Evolutionary conservation across 1,140 invertebrate species (phyloP), one percentile per base, ranked within the genome.

Genomic region (Papilio machaon): DNA sequence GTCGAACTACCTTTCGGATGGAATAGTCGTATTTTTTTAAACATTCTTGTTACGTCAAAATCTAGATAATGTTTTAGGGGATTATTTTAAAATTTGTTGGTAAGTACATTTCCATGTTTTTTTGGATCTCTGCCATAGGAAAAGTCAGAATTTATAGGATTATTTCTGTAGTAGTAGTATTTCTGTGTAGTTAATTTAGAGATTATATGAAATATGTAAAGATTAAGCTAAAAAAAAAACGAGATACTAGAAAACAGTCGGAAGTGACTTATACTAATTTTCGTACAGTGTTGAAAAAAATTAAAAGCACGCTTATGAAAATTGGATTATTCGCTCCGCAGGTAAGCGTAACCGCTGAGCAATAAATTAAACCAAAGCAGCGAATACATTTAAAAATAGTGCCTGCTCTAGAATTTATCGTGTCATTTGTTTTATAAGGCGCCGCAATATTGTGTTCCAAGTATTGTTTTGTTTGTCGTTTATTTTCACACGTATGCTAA

Each of bases 381-480:
- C 79, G 81, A 83, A 86, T 83, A 86, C 84, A 77, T 86, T 86
- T 86, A 86, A 86, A 86, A 86, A 83, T 83, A 85, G 80, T 79
- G 75, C 80, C 73, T 70, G 82, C 77, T 83, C 81, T 86, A 78
- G 81, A 86, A 86, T 86, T 83, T 85, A 85, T 84, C 74, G 79
- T 80, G 43, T 83, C 77, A 83, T 86, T 84, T 80, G 80, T 84
- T 86, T 86, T 86, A 84, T 86, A 83, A 84, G 79, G 80, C 64
- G 70, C 76, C 77, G 80, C 76, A 81, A 78, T 80, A 80, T 80
- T 83, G 80, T 74, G 67, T 73, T 78, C 82, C 76, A 23, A 5
- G 15, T 49, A 47, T 49, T 30, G 19, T 60, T 77, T 38, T 52
- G 47, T 58, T 54, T 54, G 58, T 58, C 8, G 4, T 77, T 77